phyloP scores from a whole-genome alignment of 1,140 invertebrate species.

The Theocolax elegans region DNA sequence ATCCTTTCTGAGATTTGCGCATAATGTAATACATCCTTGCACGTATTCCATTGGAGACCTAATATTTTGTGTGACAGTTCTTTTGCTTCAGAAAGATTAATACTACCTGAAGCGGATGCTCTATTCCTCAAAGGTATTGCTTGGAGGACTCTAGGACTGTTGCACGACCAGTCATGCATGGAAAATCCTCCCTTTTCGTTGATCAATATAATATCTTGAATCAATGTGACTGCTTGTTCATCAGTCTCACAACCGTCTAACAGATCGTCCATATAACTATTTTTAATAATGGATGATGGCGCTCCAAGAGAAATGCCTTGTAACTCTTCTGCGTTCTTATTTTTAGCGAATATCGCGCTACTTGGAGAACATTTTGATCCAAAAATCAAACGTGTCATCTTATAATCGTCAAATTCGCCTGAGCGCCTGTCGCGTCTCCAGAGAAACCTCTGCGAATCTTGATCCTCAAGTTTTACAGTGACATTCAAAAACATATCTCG shows the following conservation, averaged over 20 bases:
- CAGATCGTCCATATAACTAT: slow-evolving; percentile 3
- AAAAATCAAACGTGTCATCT: too few relatives aligned
- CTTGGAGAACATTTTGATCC: too few relatives aligned
- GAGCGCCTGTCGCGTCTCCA: neutral
- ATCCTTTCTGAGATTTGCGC: too few relatives aligned
- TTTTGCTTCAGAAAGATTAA: neutral
- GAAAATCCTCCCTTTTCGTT: neutral
- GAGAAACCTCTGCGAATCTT: too few relatives aligned
- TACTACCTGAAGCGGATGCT: too few relatives aligned
- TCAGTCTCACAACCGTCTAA: neutral
- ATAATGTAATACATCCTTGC: too few relatives aligned
- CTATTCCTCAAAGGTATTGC: neutral
- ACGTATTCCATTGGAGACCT: too few relatives aligned
- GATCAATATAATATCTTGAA: neutral
- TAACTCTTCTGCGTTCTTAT: slow-evolving; percentile 40
- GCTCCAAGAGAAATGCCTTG: neutral
- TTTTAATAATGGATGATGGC: neutral
- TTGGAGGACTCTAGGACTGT: neutral
- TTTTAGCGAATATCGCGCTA: slow-evolving; percentile 49
- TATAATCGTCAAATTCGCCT: too few relatives aligned
- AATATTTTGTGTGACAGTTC: too few relatives aligned
- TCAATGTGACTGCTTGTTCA: neutral
- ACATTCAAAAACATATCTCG: too few relatives aligned
- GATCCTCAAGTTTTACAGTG: too few relatives aligned
- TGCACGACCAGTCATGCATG: neutral